Evolutionary conservation across 2,888 invertebrate genomes (phyloP), one percentile per base, ranked within the genome.

Genomic region (Lithophane ornitopus): DNA sequence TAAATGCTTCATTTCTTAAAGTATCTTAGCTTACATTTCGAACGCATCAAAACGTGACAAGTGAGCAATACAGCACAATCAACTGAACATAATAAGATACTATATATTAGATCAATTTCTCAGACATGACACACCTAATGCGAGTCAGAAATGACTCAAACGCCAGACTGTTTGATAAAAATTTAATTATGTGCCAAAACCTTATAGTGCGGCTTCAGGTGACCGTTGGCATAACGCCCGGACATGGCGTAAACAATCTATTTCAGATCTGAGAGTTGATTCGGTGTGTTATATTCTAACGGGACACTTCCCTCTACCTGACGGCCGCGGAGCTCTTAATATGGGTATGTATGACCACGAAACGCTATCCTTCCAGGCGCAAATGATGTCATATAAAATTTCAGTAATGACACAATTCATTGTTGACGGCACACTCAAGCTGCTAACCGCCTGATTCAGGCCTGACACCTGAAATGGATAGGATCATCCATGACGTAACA

Each of bases 221-320:
- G 95, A 93, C 93, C 90, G 92, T 93, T 96, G 96, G 96, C 96
- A 92, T 75, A 63, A 81, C 89, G 96, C 96, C 96, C 92, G 91
- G 90, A 91, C 91, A 92, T 92, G 93, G 94, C 94, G 95, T 96
- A 96, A 96, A 96, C 96, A 96, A 94, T 94, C 95, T 96, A 96
- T 96, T 96, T 96, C 92, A 93, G 95, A 93, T 93, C 93, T 92
- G 90, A 91, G 93, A 94, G 92, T 92, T 92, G 93, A 94, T 93
- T 93, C 92, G 89, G 89, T 88, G 90, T 92, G 91, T 92, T 93
- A 91, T 92, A 91, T 92, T 91, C 90, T 88, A 89, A 88, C 88
- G 84, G 88, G 78, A 78, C 85, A 90, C 89, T 91, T 92, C 89
- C 87, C 85, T 85, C 75, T 77, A 83, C 79, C 78, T 83, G 74